Evolutionary conservation across 2,797 vertebrate species (phyloP), one percentile per base, ranked within the genome.

Genomic region (Falco biarmicus): DNA sequence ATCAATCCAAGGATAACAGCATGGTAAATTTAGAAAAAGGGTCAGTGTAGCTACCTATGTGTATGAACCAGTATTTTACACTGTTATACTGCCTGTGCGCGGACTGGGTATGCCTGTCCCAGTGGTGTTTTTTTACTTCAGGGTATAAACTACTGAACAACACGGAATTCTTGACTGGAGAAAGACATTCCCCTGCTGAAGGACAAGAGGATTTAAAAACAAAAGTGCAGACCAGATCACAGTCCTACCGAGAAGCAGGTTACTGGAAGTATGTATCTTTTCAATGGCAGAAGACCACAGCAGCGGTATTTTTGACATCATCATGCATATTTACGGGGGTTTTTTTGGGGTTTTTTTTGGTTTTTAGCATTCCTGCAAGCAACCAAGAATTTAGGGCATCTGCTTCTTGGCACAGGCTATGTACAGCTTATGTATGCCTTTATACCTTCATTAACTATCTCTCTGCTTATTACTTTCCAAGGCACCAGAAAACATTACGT

Each of bases 1-100:
- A 93, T 96, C 73, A 96, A 83, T 95, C 71, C 90, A 95, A 96
- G 80, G 78, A 74, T 45, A 95, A 87, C 70, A 96, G 96, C 54
- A 41, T 91, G 73, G 54, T 56, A 88, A 76, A 97, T 96, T 48
- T 66, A 83, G 77, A 87, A 83, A 48, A 48, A 37, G 6, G 5
- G 54, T 24, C 92, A 92, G 63, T 64, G 32, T 84, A 78, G 61
- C 50, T 90, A 56, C 78, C 66, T 53, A 26, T 47, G 24, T 9
- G 59, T 59, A 84, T 73, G 34, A 47, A 34, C 11, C 8, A 63
- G 26, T 32, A 47, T 79, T 87, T 78, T 74, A 68, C 12, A 70
- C 17, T 50, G 26, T 43, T 53, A n/a, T 13, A 53, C 5, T 51
- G 66, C 17, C 15, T 63, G 17, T 39, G 79, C 6, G 11, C 29